Percentiles rank a stretch among this genome's conserved stretches.
These are phyloP conservation scores for Bos indicus DNA, from an alignment of 2,113 vertebrate species.

Conservation along the genomic window DNA sequence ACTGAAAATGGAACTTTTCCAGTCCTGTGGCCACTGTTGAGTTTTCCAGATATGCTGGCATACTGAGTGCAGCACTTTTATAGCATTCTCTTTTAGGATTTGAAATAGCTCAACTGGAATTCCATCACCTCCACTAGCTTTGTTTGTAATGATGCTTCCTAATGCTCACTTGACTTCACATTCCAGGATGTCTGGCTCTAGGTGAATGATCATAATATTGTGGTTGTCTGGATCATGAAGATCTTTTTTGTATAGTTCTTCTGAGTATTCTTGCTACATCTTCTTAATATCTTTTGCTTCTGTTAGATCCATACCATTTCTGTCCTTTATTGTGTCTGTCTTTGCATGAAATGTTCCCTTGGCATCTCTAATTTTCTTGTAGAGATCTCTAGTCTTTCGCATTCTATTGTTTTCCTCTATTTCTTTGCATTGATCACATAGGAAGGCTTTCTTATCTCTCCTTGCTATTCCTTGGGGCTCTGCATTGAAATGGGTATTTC, in stretches of 20 bases:
- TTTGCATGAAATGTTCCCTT: neutral
- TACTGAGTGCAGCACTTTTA: neutral
- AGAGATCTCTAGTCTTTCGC: neutral
- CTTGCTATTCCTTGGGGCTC: neutral
- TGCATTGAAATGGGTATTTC: neutral
- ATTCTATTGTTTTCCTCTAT: neutral
- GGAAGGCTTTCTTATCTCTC: neutral
- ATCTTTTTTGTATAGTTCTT: neutral
- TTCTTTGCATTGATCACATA: neutral
- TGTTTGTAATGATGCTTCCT: neutral
- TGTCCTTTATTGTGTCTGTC: neutral
- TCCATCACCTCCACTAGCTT: neutral
- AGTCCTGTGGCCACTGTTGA: neutral
- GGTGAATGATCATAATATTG: neutral
- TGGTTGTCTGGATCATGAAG: neutral
- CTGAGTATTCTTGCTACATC: neutral
- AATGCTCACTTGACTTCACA: neutral
- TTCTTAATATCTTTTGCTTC: neutral
- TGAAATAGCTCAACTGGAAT: neutral
- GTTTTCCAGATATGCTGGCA: neutral
- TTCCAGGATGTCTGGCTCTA: neutral
- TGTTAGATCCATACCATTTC: neutral
- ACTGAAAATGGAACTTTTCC: neutral
- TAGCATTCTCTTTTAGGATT: neutral
- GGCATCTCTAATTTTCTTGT: neutral